A percentile compares a stretch with the other conserved stretches of the same genome.
These are phyloP conservation scores for Brachirus orientalis DNA, from an alignment of 2,113 vertebrate genomes.

Conservation along the genomic window DNA sequence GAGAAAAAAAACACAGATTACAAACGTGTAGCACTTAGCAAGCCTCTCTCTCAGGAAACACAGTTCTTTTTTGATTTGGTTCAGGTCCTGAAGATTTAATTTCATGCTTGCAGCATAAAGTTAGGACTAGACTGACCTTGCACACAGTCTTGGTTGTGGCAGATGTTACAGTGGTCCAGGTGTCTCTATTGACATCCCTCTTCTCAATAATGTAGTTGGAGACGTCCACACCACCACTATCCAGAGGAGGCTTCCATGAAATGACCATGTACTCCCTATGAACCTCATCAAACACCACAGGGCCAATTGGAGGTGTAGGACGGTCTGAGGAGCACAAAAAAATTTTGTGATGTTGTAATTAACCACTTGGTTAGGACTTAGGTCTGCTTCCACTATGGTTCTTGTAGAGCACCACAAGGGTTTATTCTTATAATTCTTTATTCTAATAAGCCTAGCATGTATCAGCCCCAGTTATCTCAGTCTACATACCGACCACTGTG, in stretches of 20 bases:
- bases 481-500: slow-evolving; percentile 90
- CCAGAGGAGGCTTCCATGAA: slow-evolving; percentile 97
- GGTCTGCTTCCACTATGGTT: not conserved
- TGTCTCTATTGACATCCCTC: slow-evolving; percentile 90
- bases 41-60: too few species aligned
- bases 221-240: slow-evolving; percentile 91
- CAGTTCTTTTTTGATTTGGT: too few species aligned
- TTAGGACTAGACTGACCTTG: slow-evolving; percentile 82
- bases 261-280: slow-evolving; percentile 94
- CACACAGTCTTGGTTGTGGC: slow-evolving; percentile 90
- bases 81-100: not conserved
- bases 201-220: slow-evolving; percentile 98
- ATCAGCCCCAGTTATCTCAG: too few species aligned
- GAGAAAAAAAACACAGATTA: not conserved
- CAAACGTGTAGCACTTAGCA: not conserved
- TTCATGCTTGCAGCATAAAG: not conserved
- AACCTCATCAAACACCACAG: slow-evolving; percentile 95
- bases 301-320: slow-evolving; percentile 92
- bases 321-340: slow-evolving; percentile 83
- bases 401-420: too few species aligned
- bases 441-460: too few species aligned
- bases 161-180: slow-evolving; percentile 95
- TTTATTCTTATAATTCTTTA: too few species aligned
- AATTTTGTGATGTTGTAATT: not conserved
- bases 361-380: not conserved